Base-by-base conservation (phyloP, 2,797 vertebrate genomes). In the Esox lucius region DNA sequence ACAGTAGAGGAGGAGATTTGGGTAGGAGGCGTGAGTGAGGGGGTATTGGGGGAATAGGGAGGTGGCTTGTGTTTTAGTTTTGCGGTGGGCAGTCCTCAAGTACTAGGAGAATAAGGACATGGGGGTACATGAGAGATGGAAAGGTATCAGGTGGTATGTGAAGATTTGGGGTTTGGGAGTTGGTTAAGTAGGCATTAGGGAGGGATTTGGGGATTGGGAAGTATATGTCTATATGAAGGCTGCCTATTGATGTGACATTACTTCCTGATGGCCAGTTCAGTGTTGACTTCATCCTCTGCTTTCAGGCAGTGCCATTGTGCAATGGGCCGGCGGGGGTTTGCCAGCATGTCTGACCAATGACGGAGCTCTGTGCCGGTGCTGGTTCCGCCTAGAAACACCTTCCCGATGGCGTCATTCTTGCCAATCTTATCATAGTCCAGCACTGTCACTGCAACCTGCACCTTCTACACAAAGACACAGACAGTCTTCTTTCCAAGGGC, bases 401-500 rank as follows among this genome's bases (percentile, higher is more conserved):
- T 99, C 79, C 98, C 98, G 64, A 99, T 99, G 89, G 97, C 97
- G 78, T 99, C 98, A 0, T 99, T 99, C 94, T 99, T 99, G 85
- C 98, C 98, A 81, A 99, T 99, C 95, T 99, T 99, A 93, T 99
- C 98, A 88, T 99, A 99, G 94, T 99, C 98, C 94, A 99, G 92
- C 88, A 98, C 98, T 79, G 97, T 99, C 87, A 98, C 96, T 80
- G 96, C 96, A 86, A 99, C 85, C 91, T 99, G 97, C 86, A 98
- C 96, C 92, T 98, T 99, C 97, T 99, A 77, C 70, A 1, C 3
- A 78, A 11, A 77, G 3, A 80, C 56, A 69, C 56, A 69, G 19
- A 62, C 65, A 48, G 0, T 72, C 11, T 9, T 48, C 51, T n/a
- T 64, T 42, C n/a, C 17, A 35, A 22, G 17, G 12, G 7, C 5